These are phyloP conservation scores for Melanocharis versteri DNA, from an alignment of 2,113 vertebrate genomes.

Conservation along the genomic window DNA sequence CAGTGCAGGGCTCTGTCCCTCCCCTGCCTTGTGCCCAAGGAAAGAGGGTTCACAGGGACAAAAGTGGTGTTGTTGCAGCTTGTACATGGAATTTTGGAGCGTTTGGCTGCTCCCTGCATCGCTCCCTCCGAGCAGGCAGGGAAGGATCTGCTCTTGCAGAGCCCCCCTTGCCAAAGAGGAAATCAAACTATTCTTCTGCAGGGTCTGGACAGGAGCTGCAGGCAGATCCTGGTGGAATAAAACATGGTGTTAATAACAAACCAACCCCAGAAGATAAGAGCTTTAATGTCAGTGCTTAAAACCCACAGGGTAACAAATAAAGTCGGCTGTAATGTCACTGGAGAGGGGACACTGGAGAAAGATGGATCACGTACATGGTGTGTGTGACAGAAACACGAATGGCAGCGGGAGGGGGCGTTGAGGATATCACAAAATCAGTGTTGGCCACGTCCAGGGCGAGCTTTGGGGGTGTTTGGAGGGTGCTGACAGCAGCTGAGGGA, in stretches of 20 bases:
- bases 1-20: neutral
- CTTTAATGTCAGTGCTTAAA: neutral
- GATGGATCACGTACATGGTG: conserved; percentile 57
- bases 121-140: neutral
- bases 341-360: conserved; percentile 9
- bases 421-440: conserved; percentile 65
- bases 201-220: neutral
- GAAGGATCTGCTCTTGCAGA: neutral
- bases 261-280: conserved; percentile 16
- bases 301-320: neutral
- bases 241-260: conserved; percentile 55
- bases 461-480: neutral
- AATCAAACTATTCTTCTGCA: neutral
- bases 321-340: conserved; percentile 46
- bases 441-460: neutral
- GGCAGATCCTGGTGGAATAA: conserved; percentile 5
- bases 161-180: neutral
- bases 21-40: fast-evolving
- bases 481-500: neutral
- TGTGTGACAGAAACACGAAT: conserved; percentile 68
- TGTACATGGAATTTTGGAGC: fast-evolving
- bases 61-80: fast-evolving
- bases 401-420: conserved; percentile 58
- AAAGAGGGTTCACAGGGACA: too few species aligned
- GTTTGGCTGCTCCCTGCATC: neutral